Evolutionary conservation across 2,888 invertebrate species (phyloP).

Genomic region (Anorthoa munda): DNA sequence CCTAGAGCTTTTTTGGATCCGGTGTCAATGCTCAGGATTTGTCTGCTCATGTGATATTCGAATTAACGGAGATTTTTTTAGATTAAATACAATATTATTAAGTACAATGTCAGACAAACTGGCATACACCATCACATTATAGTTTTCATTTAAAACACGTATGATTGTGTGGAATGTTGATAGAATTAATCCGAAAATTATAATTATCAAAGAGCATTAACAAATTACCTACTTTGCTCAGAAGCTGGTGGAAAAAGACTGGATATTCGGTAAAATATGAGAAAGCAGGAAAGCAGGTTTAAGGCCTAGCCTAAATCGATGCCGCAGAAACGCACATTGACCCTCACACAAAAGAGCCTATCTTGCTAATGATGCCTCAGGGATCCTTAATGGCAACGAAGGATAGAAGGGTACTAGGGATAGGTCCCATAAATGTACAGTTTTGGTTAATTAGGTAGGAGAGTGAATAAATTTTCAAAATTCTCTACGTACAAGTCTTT

Average conservation of each 20-base stretch:
- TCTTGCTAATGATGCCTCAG: constrained; percentile 27
- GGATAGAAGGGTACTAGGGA: constrained; percentile 9
- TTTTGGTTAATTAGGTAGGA: constrained; percentile 12
- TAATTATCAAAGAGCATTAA: too few relatives aligned
- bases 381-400: constrained; percentile 26
- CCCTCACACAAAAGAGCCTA: constrained; percentile 8
- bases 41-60: too few relatives aligned
- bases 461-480: neutral
- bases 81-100: too few relatives aligned
- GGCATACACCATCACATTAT: too few relatives aligned
- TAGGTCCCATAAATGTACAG: neutral
- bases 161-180: too few relatives aligned
- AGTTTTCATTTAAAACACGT: too few relatives aligned
- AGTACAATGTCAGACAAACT: too few relatives aligned
- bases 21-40: too few relatives aligned
- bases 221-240: too few relatives aligned
- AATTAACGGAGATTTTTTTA: too few relatives aligned
- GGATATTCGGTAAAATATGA: neutral
- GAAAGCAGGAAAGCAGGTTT: neutral
- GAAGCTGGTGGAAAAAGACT: neutral
- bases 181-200: too few relatives aligned
- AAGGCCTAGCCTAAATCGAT: neutral
- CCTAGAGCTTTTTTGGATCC: too few relatives aligned
- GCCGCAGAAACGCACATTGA: constrained; percentile 17
- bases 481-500: neutral